Base-by-base conservation (phyloP, 92 coral and sea anemone genomes). In the Heteractis magnifica region DNA sequence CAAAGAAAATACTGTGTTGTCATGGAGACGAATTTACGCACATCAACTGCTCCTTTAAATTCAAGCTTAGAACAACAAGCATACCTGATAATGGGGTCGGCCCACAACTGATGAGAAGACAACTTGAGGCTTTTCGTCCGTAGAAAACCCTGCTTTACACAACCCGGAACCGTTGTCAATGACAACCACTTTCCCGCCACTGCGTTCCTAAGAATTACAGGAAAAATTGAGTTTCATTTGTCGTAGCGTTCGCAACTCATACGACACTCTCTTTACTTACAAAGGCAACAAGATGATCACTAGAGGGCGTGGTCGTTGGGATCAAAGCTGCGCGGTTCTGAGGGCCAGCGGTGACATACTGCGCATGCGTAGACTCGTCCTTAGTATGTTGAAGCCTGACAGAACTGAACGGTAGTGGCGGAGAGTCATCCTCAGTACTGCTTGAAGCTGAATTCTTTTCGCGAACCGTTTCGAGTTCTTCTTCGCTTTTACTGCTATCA, bases 131-230 rank as follows among this genome's bases (percentile, higher is more conserved):
- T 77, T 26, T 44, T 90, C 91, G 15, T 94, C 99, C 56, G 88
- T 87, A 74, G 99, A 97, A 81, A 97, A 92, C 14, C 99, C 99
- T 5, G 98, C 99, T 76, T 97, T 97, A 77, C 98, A 94, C 59
- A 92, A 87, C 6, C 97, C 98, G 48, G 97, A 94, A 6, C 99
- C 99, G 82, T 94, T 91, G 87, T 97, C 99, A 80, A 97, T 94
- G 51, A 97, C 94, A 26, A 93, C 90, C 0, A 90, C 89, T 12
- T 86, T 84, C 62, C 98, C 98, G 49, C 93, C 92, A 23, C 93
- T 87, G n/a, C 80, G 91, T 62, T 91, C 94, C 98, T 93, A 76
- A 10, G 49, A 19, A 26, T 77, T 6, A 34, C 52, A 52, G 23
- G 3, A n/a, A 49, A 75, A 75, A 49, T 62, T 12, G 18, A 62